Conservation (phyloP, 2,113 vertebrate species). For the Conger conger region DNA sequence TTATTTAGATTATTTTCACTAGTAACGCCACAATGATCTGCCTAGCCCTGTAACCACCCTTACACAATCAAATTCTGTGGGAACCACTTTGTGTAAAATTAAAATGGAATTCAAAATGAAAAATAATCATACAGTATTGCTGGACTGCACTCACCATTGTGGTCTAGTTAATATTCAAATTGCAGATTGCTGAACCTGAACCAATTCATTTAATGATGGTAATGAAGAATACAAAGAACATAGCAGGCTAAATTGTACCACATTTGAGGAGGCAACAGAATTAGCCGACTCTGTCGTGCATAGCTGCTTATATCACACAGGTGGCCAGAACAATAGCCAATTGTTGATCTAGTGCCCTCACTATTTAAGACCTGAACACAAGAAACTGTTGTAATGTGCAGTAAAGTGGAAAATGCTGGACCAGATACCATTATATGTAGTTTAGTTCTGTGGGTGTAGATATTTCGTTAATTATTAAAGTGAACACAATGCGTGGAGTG, state of each 20-base stretch:
- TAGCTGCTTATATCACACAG: neutral
- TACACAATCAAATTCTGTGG: neutral
- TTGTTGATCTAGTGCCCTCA: too few relatives aligned
- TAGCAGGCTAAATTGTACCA: neutral
- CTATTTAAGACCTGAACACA: too few relatives aligned
- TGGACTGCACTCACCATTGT: neutral
- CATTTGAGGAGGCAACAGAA: neutral
- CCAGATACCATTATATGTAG: too few relatives aligned
- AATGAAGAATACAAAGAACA: neutral
- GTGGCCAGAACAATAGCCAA: neutral
- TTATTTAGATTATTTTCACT: too few relatives aligned
- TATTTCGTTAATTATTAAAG: too few relatives aligned
- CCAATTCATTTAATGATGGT: neutral
- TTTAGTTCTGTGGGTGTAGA: too few relatives aligned
- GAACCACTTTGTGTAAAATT: neutral
- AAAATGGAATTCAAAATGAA: neutral
- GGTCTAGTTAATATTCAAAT: neutral
- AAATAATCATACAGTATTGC: neutral
- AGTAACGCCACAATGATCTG: too few relatives aligned
- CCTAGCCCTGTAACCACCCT: neutral
- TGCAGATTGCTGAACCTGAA: neutral
- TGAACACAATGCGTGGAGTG: too few relatives aligned
- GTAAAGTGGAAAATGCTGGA: too few relatives aligned
- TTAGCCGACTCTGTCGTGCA: neutral
- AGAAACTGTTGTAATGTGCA: too few relatives aligned